Base-by-base conservation (phyloP, 2,113 vertebrate genomes). In the Eolophus roseicapilla region DNA sequence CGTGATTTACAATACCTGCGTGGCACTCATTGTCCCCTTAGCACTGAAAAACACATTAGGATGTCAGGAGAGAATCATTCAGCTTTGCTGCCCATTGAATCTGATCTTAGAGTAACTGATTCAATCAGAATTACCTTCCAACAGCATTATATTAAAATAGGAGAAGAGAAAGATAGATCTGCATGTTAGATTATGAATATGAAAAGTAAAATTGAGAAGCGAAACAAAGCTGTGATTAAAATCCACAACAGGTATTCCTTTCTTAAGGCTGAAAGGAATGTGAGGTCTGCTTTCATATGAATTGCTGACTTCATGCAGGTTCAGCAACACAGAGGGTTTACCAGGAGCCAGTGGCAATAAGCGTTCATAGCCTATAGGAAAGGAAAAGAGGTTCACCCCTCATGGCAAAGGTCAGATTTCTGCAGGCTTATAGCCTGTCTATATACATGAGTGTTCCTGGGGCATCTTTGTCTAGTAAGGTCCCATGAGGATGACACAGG, bases 341-440 rank as follows among this genome's bases (percentile, higher is more conserved):
- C 62, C 70, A 92, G 85, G 43, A 96, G 94, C 82, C 89, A 91
- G 43, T 82, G 86, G 86, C 88, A 93, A 75, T 85, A 91, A 92
- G 63, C 2, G 1, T 90, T 95, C 57, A 63, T 70, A 90, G 96
- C 97, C 97, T 93, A 14, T 92, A 96, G 97, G 87, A 77, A 96
- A 97, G 97, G 97, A 97, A 97, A 97, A 95, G 96, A 97, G 96
- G 96, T 93, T 96, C 92, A 91, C 87, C 96, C 94, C 96, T 93
- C 76, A 79, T 97, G 97, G 97, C 97, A 98, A 98, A 98, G 98
- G 98, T 98, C 98, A 98, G 94, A 97, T 93, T 96, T 98, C 97
- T 97, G 86, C 96, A 96, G 97, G 93, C 97, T 97, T 94, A 91
- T 47, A 95, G 96, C 89, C 91, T 97, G 95, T 97, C 94, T 89